Percentiles rank a stretch among this genome's conserved stretches.
Evolutionary conservation across 2,888 invertebrate genomes (phyloP).

Genomic region (Macropis europaea): DNA sequence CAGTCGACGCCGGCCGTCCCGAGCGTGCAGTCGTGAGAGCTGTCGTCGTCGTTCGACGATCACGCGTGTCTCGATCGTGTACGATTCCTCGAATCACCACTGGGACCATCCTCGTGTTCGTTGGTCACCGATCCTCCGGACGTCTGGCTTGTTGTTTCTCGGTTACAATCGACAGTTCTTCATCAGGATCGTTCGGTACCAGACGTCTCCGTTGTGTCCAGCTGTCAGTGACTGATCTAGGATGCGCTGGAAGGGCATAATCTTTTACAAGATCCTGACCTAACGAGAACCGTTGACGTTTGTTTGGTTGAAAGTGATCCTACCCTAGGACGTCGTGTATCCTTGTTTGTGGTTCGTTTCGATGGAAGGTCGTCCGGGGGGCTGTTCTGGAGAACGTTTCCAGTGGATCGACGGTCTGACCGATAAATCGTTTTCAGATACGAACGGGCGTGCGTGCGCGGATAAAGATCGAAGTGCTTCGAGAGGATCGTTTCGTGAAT

Average conservation of each 20-base stretch:
- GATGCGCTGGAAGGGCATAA: constrained; percentile 59
- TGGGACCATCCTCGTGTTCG: neutral
- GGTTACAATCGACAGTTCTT: neutral
- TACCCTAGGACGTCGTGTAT: neutral
- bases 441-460: constrained; percentile 16
- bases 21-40: constrained; percentile 52
- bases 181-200: neutral
- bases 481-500: constrained; percentile 13
- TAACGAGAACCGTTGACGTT: constrained; percentile 23
- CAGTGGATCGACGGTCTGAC: constrained; percentile 9
- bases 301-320: neutral
- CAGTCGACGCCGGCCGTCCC: constrained; percentile 79
- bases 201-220: neutral
- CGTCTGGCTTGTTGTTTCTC: neutral
- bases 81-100: neutral
- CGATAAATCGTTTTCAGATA: neutral
- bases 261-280: constrained; percentile 65
- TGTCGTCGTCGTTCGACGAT: constrained; percentile 17
- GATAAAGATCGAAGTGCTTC: neutral
- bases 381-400: constrained; percentile 17
- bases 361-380: constrained; percentile 34
- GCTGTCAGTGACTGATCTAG: constrained; percentile 26
- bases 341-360: neutral
- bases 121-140: neutral
- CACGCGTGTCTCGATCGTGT: constrained; percentile 12